Percentiles rank a stretch among this genome's conserved stretches.
These are phyloP conservation scores for Python bivittatus DNA, from an alignment of 2,113 vertebrate genomes.

Conservation along the genomic window DNA sequence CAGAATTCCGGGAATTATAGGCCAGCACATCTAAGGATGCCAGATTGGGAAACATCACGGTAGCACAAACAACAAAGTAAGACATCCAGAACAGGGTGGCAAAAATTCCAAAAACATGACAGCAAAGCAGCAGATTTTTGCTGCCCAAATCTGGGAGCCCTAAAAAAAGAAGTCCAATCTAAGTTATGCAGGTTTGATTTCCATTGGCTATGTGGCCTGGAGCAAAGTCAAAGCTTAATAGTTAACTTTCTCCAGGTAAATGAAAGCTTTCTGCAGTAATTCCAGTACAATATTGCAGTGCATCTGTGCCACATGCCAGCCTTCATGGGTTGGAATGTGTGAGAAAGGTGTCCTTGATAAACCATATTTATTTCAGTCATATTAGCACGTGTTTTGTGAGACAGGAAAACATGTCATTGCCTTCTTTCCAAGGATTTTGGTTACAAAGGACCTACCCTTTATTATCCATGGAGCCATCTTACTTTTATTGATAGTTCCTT, in stretches of 20 bases:
- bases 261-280: neutral
- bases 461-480: neutral
- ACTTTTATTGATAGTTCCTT: slow-evolving; percentile 43
- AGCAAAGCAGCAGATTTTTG: neutral
- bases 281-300: neutral
- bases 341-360: neutral
- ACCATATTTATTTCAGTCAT: neutral
- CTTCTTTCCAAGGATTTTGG: neutral
- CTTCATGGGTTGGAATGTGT: neutral
- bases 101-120: neutral
- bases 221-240: neutral
- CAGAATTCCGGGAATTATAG: neutral
- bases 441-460: slow-evolving; percentile 6
- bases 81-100: neutral
- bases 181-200: neutral
- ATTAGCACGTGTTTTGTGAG: neutral
- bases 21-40: neutral
- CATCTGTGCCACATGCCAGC: neutral
- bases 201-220: neutral
- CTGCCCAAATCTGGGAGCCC: neutral
- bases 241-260: neutral
- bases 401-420: neutral
- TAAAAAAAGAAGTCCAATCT: neutral
- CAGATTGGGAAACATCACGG: neutral
- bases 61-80: neutral